These are phyloP conservation scores for Scarus forsteni DNA, from an alignment of 2,797 vertebrate species.

Conservation along the genomic window DNA sequence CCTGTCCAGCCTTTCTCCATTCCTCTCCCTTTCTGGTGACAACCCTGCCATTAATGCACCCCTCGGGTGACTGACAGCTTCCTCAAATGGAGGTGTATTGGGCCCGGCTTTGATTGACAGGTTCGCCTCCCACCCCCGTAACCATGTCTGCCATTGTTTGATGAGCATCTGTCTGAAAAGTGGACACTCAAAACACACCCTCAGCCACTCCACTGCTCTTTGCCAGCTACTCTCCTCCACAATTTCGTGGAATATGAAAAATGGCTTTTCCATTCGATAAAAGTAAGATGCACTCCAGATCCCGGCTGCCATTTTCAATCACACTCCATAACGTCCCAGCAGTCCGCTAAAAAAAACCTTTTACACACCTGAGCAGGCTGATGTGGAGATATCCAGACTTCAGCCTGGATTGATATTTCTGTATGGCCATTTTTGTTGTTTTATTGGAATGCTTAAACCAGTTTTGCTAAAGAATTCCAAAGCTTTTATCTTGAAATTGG, in stretches of 20 bases:
- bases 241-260: slow-evolving; percentile 27
- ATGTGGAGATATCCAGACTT: slow-evolving; percentile 8
- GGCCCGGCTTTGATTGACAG: slow-evolving; percentile 63
- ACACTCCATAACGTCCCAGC: slow-evolving; percentile 23
- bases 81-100: slow-evolving; percentile 69
- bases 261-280: slow-evolving; percentile 24
- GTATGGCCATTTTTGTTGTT: background rate
- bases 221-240: slow-evolving; percentile 25
- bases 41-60: slow-evolving; percentile 48
- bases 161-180: slow-evolving; percentile 67
- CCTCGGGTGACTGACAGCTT: slow-evolving; percentile 72
- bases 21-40: slow-evolving; percentile 38
- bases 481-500: background rate
- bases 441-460: background rate
- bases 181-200: slow-evolving; percentile 60
- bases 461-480: background rate
- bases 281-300: slow-evolving; percentile 34
- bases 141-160: slow-evolving; percentile 55
- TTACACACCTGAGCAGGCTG: slow-evolving; percentile 3
- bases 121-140: slow-evolving; percentile 57
- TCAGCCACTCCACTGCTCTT: slow-evolving; percentile 43
- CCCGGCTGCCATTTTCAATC: slow-evolving; percentile 28
- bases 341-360: slow-evolving; percentile 6
- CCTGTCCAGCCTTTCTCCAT: slow-evolving; percentile 3
- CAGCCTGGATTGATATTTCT: background rate